Percentiles rank a stretch among this genome's conserved stretches.
Evolutionary conservation across 2,113 vertebrate genomes (phyloP).

Genomic region (Panthera tigris): DNA sequence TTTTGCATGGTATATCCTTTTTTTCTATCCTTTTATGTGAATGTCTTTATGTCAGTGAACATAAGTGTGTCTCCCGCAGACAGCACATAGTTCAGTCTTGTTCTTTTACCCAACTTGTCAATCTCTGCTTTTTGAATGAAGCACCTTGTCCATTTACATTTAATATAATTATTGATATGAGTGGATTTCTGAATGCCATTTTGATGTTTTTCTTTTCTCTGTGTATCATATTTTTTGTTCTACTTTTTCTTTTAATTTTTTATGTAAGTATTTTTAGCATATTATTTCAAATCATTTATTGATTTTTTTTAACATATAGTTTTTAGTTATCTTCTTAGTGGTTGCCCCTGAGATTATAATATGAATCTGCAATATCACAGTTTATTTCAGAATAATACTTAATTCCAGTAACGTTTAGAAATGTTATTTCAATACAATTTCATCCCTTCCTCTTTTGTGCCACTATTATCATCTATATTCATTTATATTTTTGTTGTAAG

Average conservation of each 20-base stretch:
- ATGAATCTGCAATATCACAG: not conserved
- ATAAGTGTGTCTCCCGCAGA: not conserved
- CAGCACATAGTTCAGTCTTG: not conserved
- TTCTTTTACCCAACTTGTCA: not conserved
- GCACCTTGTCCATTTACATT: not conserved
- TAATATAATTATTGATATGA: not conserved
- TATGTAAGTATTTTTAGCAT: not conserved
- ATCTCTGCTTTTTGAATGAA: not conserved
- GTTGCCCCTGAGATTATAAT: not conserved
- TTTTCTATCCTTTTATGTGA: not conserved
- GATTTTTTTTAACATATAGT: not conserved
- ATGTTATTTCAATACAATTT: not conserved
- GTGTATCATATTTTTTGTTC: not conserved
- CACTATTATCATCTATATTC: not conserved
- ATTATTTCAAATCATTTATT: not conserved
- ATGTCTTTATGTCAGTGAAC: not conserved
- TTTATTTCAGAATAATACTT: not conserved
- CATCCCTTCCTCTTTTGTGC: not conserved
- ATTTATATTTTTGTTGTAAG: not conserved
- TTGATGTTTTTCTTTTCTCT: not conserved
- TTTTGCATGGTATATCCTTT: not conserved
- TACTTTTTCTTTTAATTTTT: not conserved
- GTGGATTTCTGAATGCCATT: not conserved
- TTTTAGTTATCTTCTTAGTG: not conserved
- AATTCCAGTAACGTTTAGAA: not conserved